Evolutionary conservation across 2,797 vertebrate species (phyloP), one percentile per base, ranked within the genome.

Genomic region (Characodon lateralis): DNA sequence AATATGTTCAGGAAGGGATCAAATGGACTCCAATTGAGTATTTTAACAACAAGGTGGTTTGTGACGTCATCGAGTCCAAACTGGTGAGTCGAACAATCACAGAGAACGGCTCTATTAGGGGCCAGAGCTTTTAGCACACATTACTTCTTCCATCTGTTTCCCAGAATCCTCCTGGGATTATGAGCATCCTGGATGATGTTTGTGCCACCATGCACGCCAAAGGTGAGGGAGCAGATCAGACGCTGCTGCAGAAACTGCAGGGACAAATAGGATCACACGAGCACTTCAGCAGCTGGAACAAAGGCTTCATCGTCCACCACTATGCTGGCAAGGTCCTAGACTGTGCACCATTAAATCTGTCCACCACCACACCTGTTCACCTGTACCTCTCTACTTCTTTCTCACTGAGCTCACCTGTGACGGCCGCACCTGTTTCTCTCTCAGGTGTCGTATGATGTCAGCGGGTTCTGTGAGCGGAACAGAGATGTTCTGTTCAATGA

Each of bases 131-230:
- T 16, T 3, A 35, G 3, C 14, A 9, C 22, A 0, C 31, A 56
- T 48, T 5, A 59, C 26, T 31, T 22, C 35, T 20, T 66, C 35
- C 20, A 20, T 61, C 0, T 69, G 13, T 66, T 71, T 70, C 68
- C 58, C 90, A 97, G 96, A 96, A 91, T 82, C 96, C 96, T 53
- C 93, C 90, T 0, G 96, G 96, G 2, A 85, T 97, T 16, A 96
- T 97, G 96, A 96, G 96, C 77, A 85, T 97, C 76, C 91, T 97
- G 85, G 96, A 97, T 7, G 96, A 97, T 0, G 96, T 96, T 5
- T 97, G 96, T 0, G 96, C 96, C 2, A 97, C 96, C 1, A 97
- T 97, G 96, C 96, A 97, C 31, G 96, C 96, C 28, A 97, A 96
- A 83, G 96, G 96, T 0, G 96, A 96, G 18, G 96, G 96, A 0